Evolutionary conservation across 2,888 invertebrate species (phyloP).

Genomic region (Cetonia aurata): DNA sequence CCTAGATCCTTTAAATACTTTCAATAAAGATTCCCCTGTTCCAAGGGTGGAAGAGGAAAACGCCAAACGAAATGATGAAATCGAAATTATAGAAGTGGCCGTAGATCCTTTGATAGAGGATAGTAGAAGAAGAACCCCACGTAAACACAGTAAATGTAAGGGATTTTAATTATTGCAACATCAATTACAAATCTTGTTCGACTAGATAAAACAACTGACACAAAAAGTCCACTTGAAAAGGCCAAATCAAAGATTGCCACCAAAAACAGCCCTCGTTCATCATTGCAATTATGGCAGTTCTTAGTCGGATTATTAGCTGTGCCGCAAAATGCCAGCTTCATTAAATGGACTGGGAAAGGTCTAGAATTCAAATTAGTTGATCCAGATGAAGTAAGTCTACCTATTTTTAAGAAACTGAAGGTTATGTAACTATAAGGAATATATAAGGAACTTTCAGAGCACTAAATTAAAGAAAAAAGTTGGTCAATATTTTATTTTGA

Average conservation of each 20-base stretch:
- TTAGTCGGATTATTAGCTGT: constrained; percentile 84
- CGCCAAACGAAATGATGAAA: background rate
- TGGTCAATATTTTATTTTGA: no score
- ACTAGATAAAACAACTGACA: constrained; percentile 13
- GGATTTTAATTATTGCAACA: background rate
- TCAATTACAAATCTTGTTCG: constrained; percentile 14
- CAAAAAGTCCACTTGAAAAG: background rate
- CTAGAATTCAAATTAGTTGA: constrained; percentile 96
- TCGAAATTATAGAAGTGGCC: constrained; percentile 27
- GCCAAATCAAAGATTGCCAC: background rate
- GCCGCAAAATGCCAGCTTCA: constrained; percentile 80
- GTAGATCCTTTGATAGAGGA: constrained; percentile 13
- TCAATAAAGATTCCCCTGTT: no score
- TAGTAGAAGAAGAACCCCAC: constrained; percentile 9
- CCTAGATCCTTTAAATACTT: no score
- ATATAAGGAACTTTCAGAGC: background rate
- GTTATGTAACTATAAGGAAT: background rate
- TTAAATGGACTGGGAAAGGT: constrained; percentile 94
- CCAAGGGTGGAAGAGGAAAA: background rate
- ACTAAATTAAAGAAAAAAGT: no score
- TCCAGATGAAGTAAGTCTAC: constrained; percentile 82
- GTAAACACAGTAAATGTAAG: constrained; percentile 27
- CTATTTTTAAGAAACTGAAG: background rate
- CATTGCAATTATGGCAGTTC: constrained; percentile 95
- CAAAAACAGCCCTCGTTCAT: constrained; percentile 67